These are phyloP conservation scores for Lontra canadensis DNA, from an alignment of 2,113 vertebrate genomes.

Conservation along the genomic window DNA sequence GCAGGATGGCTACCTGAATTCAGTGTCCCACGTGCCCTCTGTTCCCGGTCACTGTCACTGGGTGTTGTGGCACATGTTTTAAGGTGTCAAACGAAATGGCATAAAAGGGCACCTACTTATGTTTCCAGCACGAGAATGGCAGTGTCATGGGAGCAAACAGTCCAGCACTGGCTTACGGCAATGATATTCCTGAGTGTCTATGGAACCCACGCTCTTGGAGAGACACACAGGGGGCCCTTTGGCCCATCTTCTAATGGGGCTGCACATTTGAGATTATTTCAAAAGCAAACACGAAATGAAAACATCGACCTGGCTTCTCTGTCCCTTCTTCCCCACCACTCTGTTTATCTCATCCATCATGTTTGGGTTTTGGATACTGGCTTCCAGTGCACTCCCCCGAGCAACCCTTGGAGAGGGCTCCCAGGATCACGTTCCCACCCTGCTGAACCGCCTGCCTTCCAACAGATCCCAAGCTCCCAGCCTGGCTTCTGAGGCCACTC, in stretches of 20 bases:
- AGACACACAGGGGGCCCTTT: background rate
- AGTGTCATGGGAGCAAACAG: background rate
- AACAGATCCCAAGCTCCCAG: background rate
- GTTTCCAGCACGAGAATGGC: too few species aligned
- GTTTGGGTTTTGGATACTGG: background rate
- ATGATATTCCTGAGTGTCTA: background rate
- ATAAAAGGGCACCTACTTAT: background rate
- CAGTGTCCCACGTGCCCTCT: background rate
- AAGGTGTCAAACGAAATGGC: background rate
- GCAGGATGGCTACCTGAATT: background rate
- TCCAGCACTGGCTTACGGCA: background rate
- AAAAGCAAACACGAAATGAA: background rate
- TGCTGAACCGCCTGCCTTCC: background rate
- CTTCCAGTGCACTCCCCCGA: background rate
- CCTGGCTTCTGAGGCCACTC: background rate
- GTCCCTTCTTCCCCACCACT: background rate
- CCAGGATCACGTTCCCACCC: background rate
- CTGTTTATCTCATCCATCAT: too few species aligned
- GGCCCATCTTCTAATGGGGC: background rate
- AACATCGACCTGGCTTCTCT: background rate
- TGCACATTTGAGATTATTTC: background rate
- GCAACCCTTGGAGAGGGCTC: background rate
- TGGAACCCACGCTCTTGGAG: background rate
- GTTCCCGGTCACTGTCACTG: too few species aligned
- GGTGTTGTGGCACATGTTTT: background rate